These are phyloP conservation scores for Lerema accius DNA, from an alignment of 1,140 invertebrate genomes.

Conservation along the genomic window DNA sequence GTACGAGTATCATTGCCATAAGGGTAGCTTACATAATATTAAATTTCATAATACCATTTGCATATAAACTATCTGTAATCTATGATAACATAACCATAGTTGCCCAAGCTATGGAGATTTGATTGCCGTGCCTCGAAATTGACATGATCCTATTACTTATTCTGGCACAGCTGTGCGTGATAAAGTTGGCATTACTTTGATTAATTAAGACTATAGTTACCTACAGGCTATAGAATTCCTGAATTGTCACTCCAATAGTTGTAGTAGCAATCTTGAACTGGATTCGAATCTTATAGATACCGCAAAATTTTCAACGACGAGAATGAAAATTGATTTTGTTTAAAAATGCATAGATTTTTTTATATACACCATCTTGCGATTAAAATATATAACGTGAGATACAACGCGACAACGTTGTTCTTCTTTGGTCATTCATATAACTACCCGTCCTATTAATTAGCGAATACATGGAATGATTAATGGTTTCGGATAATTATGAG, in stretches of 20 bases:
- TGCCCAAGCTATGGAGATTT: background rate
- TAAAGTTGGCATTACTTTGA: background rate
- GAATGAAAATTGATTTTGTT: too few species aligned
- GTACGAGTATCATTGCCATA: too few species aligned
- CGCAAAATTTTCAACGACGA: too few species aligned
- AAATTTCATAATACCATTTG: slow-evolving; percentile 2
- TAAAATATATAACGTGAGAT: too few species aligned
- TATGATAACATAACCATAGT: background rate
- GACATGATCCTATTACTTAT: background rate
- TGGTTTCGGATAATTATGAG: background rate
- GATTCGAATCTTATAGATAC: too few species aligned
- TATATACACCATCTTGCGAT: too few species aligned
- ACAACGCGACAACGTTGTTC: too few species aligned
- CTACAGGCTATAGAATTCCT: background rate
- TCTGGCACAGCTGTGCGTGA: slow-evolving; percentile 1
- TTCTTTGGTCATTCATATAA: too few species aligned
- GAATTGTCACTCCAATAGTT: background rate
- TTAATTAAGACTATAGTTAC: background rate
- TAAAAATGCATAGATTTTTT: too few species aligned
- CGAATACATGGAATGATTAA: too few species aligned
- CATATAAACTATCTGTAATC: background rate
- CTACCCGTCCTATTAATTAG: too few species aligned
- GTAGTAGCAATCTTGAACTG: too few species aligned
- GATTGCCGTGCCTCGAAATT: background rate
- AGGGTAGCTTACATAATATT: background rate